Evolutionary conservation across 2,888 invertebrate genomes (phyloP).

Genomic region (Iselma pallidipennis): DNA sequence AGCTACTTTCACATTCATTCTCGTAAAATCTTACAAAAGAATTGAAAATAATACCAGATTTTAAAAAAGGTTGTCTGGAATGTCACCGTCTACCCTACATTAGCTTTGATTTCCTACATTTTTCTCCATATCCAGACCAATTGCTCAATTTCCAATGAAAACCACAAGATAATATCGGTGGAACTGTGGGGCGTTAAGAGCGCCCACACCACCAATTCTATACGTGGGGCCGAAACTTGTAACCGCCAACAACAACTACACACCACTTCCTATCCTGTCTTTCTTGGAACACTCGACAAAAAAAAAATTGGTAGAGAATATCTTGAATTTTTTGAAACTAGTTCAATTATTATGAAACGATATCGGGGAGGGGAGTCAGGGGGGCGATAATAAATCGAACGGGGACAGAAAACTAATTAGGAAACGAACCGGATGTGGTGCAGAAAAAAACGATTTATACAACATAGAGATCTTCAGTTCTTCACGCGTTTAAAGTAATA

Average conservation of each 20-base stretch:
- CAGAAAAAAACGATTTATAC: constrained; percentile 41
- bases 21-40: background rate
- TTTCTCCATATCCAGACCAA: background rate
- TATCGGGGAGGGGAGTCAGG: constrained; percentile 21
- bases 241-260: background rate
- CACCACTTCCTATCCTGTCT: no score
- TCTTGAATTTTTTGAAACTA: background rate
- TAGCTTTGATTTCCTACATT: background rate
- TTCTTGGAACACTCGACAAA: background rate
- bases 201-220: background rate
- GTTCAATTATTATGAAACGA: background rate
- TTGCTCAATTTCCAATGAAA: background rate
- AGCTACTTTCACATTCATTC: constrained; percentile 2
- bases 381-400: constrained; percentile 2
- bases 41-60: background rate
- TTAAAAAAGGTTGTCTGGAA: background rate
- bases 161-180: background rate
- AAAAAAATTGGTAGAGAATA: no score
- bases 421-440: constrained; percentile 50
- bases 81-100: background rate
- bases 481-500: constrained; percentile 42
- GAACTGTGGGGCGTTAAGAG: background rate
- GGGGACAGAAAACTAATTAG: constrained; percentile 45
- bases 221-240: background rate
- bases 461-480: constrained; percentile 29